Evolutionary conservation across 2,113 vertebrate genomes (phyloP).

Genomic region (Hystrix cristata): DNA sequence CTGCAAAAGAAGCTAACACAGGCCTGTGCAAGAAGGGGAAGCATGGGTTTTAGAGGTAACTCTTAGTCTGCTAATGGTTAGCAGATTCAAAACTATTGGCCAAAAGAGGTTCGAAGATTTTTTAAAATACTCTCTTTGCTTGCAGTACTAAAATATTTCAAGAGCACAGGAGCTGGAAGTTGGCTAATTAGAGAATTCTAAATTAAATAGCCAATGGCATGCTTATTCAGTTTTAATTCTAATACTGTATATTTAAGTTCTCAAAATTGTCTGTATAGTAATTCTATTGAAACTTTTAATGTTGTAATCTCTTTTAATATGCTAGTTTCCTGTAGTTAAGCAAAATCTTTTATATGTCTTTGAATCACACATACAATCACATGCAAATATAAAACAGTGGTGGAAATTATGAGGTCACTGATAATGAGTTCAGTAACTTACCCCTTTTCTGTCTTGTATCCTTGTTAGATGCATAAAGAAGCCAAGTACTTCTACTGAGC

Average conservation of each 20-base stretch:
- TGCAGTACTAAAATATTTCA: slow-evolving; percentile 37
- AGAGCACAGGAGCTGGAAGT: slow-evolving; percentile 11
- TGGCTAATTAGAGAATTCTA: slow-evolving; percentile 29
- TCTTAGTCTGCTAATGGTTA: not conserved
- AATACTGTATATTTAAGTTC: not conserved
- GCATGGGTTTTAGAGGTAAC: not conserved
- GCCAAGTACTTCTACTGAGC: not conserved
- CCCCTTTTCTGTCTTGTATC: not conserved
- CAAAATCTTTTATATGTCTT: not conserved
- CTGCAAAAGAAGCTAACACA: not conserved
- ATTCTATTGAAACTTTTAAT: slow-evolving; percentile 12
- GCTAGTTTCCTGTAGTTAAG: not conserved
- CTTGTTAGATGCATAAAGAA: not conserved
- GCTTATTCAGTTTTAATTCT: slow-evolving; percentile 46
- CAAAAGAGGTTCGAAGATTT: slow-evolving; percentile 32
- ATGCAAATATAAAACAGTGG: not conserved
- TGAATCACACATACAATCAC: not conserved
- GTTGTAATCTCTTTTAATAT: not conserved
- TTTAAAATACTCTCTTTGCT: slow-evolving; percentile 32
- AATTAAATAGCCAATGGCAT: slow-evolving; percentile 41
- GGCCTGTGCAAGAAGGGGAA: not conserved
- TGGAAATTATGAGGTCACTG: not conserved
- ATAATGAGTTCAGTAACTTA: not conserved
- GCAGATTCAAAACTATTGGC: slow-evolving; percentile 16
- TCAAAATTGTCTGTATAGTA: not conserved